Base-by-base conservation (phyloP, 2,888 invertebrate species). In the Cataglyphis cursor region DNA sequence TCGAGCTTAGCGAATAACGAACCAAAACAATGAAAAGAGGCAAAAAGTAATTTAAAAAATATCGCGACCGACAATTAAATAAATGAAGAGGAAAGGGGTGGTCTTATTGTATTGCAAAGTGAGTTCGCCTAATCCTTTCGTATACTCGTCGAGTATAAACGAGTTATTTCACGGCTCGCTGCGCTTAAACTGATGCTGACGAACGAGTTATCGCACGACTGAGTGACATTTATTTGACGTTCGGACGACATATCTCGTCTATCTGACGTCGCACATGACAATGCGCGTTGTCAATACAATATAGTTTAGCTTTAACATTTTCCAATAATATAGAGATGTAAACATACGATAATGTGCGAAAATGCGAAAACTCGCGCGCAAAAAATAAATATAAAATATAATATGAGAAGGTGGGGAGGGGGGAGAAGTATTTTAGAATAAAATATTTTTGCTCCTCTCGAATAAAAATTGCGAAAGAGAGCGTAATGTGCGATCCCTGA, bases 191-290 rank as follows among this genome's bases (percentile, higher is more conserved):
- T 73, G 59, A 72, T 44, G 24, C 59, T 78, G 59, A 48, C 31
- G 44, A 72, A 72, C 73, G 24, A 78, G 73, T 72, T 44, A 78
- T 78, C 78, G 21, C 78, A 21, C 57, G 35, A 10, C 35, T 31
- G 12, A 44, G n/a, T 80, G 78, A 72, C 78, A 59, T 72, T 72
- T 80, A 80, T 80, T 80, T 80, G 78, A 80, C 81, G 44, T 57
- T 62, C 41, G 35, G 44, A 54, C 44, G 65, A 18, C 81, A 59
- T 65, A 81, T 57, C 82, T 65, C 35, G 57, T 59, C 54, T 21
- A 54, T 82, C 24, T 81, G 64, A 81, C 54, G 57, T 68, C 72
- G 21, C 6, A n/a, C 41, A 10, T 41, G 57, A 51, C 38, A 57
- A 35, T 59, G 44, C 72, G 72, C 59, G 44, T 70, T 70, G 72